Percentiles rank a stretch among this genome's conserved stretches.
Conservation (phyloP, 1,140 invertebrate genomes). For the Hyles vespertilio region DNA sequence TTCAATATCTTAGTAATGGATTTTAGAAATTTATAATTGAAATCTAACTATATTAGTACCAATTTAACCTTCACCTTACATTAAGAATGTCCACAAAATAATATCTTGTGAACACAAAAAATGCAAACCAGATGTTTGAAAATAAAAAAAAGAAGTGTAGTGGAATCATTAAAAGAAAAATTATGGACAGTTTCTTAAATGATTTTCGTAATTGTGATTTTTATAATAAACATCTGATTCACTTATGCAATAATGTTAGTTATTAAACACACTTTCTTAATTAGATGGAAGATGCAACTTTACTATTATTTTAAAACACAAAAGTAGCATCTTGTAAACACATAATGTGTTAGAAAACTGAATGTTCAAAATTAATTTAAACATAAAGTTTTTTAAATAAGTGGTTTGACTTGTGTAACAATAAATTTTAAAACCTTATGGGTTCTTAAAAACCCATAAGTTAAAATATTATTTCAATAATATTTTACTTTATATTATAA, state of each 20-base stretch:
- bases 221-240: background rate
- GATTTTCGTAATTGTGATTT: too few species aligned
- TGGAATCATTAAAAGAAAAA: too few species aligned
- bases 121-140: background rate
- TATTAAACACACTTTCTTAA: conserved; percentile 7
- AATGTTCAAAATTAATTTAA: too few species aligned
- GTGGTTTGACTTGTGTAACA: too few species aligned
- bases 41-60: conserved; percentile 13
- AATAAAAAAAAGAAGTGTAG: too few species aligned
- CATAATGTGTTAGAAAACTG: background rate
- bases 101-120: conserved; percentile 9
- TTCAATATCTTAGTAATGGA: background rate
- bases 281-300: conserved; percentile 1
- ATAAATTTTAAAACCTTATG: background rate
- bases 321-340: conserved; percentile 5
- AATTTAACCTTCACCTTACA: conserved; percentile 41
- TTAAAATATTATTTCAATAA: too few species aligned
- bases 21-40: too few species aligned
- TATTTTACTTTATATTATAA: too few species aligned
- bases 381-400: too few species aligned
- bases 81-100: conserved; percentile 32
- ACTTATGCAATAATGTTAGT: conserved; percentile 3
- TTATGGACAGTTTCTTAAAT: too few species aligned
- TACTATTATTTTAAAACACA: background rate
- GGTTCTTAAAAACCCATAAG: background rate